Evolutionary conservation across 2,797 vertebrate species (phyloP), one percentile per base, ranked within the genome.

Genomic region (Sebastes diaconus): DNA sequence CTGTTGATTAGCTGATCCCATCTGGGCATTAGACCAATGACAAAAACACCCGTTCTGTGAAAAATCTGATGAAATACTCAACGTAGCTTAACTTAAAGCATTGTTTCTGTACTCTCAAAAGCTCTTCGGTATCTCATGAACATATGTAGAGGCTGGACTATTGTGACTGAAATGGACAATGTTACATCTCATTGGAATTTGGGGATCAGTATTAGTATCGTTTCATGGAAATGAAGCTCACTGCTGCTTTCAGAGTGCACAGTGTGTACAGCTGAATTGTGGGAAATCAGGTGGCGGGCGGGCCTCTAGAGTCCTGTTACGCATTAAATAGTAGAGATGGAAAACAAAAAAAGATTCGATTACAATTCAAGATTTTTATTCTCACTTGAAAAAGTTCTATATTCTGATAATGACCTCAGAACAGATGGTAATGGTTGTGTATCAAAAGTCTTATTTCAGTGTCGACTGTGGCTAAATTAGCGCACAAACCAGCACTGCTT

Each of bases 1-100:
- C 77, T 77, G 77, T 83, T 90, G 87, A 90, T 91, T 88, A 87
- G 82, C 77, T 86, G 88, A 92, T 88, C 83, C 88, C 81, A 68
- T 55, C 50, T 77, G 84, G 81, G 75, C 85, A 86, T 81, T 81
- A 84, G 73, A 58, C 69, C 83, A 80, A 89, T 60, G 76, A 90
- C 82, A 77, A 92, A 88, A 91, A 83, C 55, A 81, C 50, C 77
- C 64, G 2, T 81, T 89, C 77, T 77, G 73, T n/a, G 76, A 84
- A 79, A 81, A 42, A 46, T 32, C 3, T 24, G 22, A 27, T 46
- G 54, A 75, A 27, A 52, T 36, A 72, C 32, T 34, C 58, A 67
- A 68, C 8, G 52, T n/a, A 30, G 55, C 58, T 83, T 22, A 79
- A 81, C 24, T 13, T 32, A 30, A 63, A 63, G 46, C 34, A 24